phyloP scores from a whole-genome alignment of 92 coral and sea anemone genomes.

The Zoanthus sociatus region DNA sequence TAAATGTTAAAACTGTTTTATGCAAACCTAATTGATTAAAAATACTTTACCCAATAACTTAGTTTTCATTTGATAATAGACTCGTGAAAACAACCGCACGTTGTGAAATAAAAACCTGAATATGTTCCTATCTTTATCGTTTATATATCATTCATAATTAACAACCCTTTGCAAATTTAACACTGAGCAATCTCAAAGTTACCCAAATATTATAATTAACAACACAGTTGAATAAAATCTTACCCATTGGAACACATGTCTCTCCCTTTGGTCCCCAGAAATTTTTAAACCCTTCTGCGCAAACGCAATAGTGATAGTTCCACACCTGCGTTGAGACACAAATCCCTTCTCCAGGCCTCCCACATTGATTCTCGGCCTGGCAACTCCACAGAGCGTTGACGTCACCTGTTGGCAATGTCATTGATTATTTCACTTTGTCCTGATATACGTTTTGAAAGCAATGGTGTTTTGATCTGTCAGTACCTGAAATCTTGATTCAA shows the following conservation, averaged over 20 bases:
- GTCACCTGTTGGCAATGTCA: not conserved
- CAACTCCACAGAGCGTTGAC: not conserved
- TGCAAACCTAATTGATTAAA: no score
- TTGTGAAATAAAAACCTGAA: no score
- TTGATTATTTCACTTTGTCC: not conserved
- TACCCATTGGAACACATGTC: conserved; percentile 23
- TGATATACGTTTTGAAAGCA: not conserved
- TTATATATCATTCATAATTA: no score
- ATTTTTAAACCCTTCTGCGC: conserved; percentile 14
- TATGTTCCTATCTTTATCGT: no score
- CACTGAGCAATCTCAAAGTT: no score
- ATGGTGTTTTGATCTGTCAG: not conserved
- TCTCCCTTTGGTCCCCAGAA: conserved; percentile 42
- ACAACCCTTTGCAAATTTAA: no score
- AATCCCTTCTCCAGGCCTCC: conserved; percentile 14
- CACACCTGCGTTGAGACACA: not conserved
- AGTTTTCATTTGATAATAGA: no score
- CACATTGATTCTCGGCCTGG: conserved; percentile 12
- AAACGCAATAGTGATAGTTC: not conserved
- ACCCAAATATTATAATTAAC: no score
- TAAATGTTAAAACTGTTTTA: no score
- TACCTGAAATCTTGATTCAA: no score
- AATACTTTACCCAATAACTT: no score
- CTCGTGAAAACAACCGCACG: no score
- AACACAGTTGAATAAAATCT: not conserved